Evolutionary conservation across 2,113 vertebrate genomes (phyloP).

Genomic region (Leptobrachium leishanense): DNA sequence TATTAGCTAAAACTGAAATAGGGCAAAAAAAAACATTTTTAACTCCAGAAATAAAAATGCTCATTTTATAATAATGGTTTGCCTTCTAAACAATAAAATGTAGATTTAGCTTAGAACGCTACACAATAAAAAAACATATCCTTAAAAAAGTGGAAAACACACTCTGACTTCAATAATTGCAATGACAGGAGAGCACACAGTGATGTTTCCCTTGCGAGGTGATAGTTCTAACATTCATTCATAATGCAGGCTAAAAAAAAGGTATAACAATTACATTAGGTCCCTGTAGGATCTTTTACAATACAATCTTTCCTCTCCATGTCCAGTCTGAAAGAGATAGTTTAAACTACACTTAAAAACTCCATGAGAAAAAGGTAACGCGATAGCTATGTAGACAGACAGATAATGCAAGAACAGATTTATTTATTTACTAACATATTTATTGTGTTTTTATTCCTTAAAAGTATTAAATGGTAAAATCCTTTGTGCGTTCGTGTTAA

Average conservation of each 20-base stretch:
- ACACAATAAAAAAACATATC: too few species aligned
- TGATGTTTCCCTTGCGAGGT: slow-evolving; percentile 16
- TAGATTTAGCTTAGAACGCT: too few species aligned
- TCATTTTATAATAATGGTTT: too few species aligned
- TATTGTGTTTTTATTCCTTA: too few species aligned
- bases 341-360: neutral
- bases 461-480: too few species aligned
- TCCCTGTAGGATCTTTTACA: slow-evolving; percentile 10
- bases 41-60: too few species aligned
- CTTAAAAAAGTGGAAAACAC: neutral
- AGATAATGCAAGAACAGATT: neutral
- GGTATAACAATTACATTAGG: slow-evolving; percentile 17
- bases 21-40: too few species aligned
- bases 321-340: neutral
- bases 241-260: slow-evolving; percentile 27
- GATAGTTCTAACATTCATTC: slow-evolving; percentile 26
- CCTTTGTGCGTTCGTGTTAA: too few species aligned
- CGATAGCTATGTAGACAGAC: neutral
- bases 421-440: too few species aligned
- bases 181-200: slow-evolving; percentile 11
- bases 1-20: too few species aligned
- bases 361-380: neutral
- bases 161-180: slow-evolving; percentile 7
- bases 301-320: slow-evolving; percentile 2
- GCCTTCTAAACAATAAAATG: too few species aligned